These are phyloP conservation scores for Wasmannia auropunctata DNA, from an alignment of 1,140 invertebrate genomes.

Conservation along the genomic window DNA sequence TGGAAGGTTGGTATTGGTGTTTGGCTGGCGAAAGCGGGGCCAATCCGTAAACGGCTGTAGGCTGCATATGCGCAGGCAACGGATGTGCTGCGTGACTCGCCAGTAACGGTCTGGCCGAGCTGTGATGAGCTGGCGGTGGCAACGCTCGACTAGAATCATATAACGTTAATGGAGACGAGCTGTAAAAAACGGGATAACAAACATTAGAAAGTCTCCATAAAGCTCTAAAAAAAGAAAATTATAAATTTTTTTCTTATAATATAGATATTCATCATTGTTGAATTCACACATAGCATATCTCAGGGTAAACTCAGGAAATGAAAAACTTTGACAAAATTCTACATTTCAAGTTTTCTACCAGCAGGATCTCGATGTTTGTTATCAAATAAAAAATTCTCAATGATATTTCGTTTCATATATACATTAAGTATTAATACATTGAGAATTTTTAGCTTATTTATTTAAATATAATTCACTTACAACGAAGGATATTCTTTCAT, in stretches of 20 bases:
- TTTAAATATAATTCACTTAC: too few species aligned
- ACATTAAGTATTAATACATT: too few species aligned
- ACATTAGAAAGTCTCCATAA: conserved; percentile 76
- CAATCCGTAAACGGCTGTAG: conserved; percentile 89
- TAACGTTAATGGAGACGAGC: conserved; percentile 85
- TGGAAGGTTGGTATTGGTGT: conserved; percentile 89
- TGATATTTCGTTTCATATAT: too few species aligned
- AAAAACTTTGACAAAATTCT: not conserved
- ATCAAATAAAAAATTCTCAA: not conserved
- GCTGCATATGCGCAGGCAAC: conserved; percentile 93
- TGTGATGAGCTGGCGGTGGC: conserved; percentile 94
- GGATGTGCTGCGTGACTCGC: conserved; percentile 91
- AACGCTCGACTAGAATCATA: conserved; percentile 89
- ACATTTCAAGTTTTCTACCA: not conserved
- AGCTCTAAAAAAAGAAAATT: conserved; percentile 66
- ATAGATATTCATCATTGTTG: conserved; percentile 42
- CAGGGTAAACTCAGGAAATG: not conserved
- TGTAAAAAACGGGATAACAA: conserved; percentile 82
- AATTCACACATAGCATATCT: conserved; percentile 35
- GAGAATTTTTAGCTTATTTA: too few species aligned
- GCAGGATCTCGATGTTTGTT: not conserved
- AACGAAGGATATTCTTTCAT: not conserved
- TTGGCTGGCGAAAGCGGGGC: conserved; percentile 91
- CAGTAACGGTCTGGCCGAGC: conserved; percentile 91
- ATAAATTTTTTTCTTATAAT: conserved; percentile 64